Conservation (phyloP, 2,797 vertebrate species). For the Trichosurus vulpecula region DNA sequence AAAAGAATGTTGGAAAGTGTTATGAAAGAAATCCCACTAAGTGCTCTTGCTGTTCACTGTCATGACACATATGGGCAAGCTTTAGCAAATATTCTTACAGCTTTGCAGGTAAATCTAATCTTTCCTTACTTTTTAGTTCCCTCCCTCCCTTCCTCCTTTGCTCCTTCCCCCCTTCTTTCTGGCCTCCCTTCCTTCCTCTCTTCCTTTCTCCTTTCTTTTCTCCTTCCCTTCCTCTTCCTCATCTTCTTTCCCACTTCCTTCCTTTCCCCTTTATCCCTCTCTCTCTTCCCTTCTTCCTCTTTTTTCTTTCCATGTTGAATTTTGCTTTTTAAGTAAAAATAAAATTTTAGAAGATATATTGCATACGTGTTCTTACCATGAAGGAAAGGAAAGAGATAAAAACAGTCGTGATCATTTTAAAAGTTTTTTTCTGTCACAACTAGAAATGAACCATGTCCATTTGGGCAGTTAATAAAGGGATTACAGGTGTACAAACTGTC, state of each 20-base stretch:
- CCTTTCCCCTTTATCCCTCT: too few relatives aligned
- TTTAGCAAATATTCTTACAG: slow-evolving; percentile 94
- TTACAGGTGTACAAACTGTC: not conserved
- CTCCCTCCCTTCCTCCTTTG: not conserved
- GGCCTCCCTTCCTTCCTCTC: not conserved
- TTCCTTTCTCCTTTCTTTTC: not conserved
- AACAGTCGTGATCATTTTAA: not conserved
- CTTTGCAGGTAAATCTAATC: slow-evolving; percentile 91
- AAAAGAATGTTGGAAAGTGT: slow-evolving; percentile 91
- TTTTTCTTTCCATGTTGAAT: not conserved
- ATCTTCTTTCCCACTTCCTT: too few relatives aligned
- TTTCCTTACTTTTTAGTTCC: not conserved
- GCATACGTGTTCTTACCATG: not conserved
- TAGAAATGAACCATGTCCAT: not conserved
- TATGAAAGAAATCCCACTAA: slow-evolving; percentile 91
- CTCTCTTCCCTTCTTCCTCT: not conserved
- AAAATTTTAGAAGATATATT: not conserved
- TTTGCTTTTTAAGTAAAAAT: not conserved
- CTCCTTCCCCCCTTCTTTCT: too few relatives aligned
- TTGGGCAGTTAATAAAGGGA: not conserved
- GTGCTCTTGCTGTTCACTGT: slow-evolving; percentile 93
- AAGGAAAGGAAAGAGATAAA: not conserved
- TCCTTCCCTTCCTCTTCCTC: accelerated
- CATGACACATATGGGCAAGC: slow-evolving; percentile 98
- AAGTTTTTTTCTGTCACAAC: not conserved